These are phyloP conservation scores for Astyanax mexicanus DNA, from an alignment of 2,797 vertebrate genomes.

Conservation along the genomic window DNA sequence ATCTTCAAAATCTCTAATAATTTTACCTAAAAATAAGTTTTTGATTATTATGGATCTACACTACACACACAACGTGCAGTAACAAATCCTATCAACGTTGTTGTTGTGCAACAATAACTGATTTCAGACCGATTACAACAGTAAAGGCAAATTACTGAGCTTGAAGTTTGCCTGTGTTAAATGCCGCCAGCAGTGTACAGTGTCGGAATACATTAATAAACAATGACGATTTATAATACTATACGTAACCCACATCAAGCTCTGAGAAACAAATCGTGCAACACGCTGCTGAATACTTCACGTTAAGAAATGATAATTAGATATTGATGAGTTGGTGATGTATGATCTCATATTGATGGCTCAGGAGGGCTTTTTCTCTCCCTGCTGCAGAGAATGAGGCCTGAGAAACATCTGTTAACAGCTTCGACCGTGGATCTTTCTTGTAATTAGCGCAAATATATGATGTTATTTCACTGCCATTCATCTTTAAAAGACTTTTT, in stretches of 20 bases:
- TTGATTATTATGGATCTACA: too few species aligned
- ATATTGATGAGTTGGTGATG: slow-evolving; percentile 37
- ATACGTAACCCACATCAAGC: not conserved
- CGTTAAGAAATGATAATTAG: not conserved
- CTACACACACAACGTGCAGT: too few species aligned
- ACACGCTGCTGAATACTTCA: not conserved
- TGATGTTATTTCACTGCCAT: too few species aligned
- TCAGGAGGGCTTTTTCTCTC: slow-evolving; percentile 24
- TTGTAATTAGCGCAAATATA: not conserved
- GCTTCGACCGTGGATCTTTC: slow-evolving; percentile 6
- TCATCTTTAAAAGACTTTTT: too few species aligned
- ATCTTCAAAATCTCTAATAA: too few species aligned
- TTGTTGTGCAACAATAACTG: too few species aligned
- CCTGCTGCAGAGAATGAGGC: not conserved
- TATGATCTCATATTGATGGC: slow-evolving; percentile 30
- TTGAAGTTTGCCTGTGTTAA: too few species aligned
- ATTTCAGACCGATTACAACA: too few species aligned
- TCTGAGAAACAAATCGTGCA: not conserved
- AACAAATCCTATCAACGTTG: too few species aligned
- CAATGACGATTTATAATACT: not conserved
- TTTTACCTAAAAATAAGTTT: too few species aligned
- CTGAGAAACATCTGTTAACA: slow-evolving; percentile 26
- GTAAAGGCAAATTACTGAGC: too few species aligned
- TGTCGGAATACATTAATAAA: not conserved
- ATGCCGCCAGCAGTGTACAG: not conserved